A percentile compares a stretch with the other conserved stretches of the same genome.
Evolutionary conservation across 2,113 vertebrate species (phyloP).

Genomic region (Mionectes macconnelli): DNA sequence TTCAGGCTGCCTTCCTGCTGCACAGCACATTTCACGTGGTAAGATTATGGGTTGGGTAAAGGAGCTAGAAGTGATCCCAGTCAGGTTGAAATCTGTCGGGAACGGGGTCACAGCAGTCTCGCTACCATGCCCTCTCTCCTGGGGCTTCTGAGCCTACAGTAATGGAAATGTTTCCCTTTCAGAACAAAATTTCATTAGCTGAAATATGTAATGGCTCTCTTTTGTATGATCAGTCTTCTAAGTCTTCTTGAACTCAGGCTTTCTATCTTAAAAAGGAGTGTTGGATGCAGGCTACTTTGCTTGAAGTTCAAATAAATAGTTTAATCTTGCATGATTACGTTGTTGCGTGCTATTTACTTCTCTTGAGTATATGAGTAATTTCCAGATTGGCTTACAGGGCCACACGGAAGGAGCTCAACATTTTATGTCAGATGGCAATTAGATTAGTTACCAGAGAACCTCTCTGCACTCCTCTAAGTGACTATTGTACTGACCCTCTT

Average conservation of each 20-base stretch:
- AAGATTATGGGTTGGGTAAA: neutral
- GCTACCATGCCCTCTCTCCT: neutral
- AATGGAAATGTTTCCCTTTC: neutral
- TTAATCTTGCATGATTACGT: neutral
- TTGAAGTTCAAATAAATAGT: neutral
- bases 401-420: neutral
- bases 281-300: neutral
- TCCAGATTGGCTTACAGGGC: neutral
- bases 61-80: neutral
- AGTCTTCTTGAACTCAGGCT: neutral
- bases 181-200: neutral
- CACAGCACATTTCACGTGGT: neutral
- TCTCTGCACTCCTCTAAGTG: neutral
- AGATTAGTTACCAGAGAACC: neutral
- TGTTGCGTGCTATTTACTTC: neutral
- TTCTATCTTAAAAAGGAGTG: neutral
- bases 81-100: neutral
- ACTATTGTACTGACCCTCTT: neutral
- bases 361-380: neutral
- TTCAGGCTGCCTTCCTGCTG: neutral
- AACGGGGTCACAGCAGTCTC: neutral
- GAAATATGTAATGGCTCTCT: neutral
- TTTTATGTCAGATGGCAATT: slow-evolving; percentile 2
- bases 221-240: neutral
- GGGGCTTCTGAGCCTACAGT: neutral